Conservation (phyloP, 2,113 vertebrate genomes). For the Erythrocercus mccallii region DNA sequence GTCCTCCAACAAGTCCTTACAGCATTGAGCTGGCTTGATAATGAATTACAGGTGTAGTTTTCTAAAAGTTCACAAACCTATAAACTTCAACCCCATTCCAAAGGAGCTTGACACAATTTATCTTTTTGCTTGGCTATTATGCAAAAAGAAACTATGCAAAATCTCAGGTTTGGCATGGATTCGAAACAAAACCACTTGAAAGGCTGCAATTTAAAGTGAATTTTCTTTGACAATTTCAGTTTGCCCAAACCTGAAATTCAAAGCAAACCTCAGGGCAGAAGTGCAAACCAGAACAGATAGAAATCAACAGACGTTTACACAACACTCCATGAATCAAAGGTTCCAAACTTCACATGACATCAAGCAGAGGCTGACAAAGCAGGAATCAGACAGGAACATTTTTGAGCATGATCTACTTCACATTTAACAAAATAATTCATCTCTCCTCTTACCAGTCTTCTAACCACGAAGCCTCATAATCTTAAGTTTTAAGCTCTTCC, state of each 20-base stretch:
- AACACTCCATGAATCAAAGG: neutral
- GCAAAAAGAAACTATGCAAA: slow-evolving; percentile 33
- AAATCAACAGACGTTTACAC: neutral
- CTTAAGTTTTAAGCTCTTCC: neutral
- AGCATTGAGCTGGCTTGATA: neutral
- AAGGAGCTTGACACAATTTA: neutral
- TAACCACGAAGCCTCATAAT: neutral
- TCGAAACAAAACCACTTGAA: slow-evolving; percentile 31
- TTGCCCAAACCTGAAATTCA: slow-evolving; percentile 33
- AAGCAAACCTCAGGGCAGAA: slow-evolving; percentile 36
- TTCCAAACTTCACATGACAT: neutral
- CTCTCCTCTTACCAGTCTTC: neutral
- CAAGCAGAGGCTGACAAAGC: neutral
- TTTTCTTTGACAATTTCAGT: slow-evolving; percentile 17
- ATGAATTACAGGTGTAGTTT: neutral
- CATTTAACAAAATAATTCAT: neutral
- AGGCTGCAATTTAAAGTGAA: neutral
- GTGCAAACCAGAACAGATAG: slow-evolving; percentile 12
- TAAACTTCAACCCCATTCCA: neutral
- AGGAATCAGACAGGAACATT: neutral
- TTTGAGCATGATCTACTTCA: neutral
- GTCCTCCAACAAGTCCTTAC: neutral
- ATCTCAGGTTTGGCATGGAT: slow-evolving; percentile 9
- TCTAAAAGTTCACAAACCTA: neutral
- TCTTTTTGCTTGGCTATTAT: neutral